Conservation (phyloP, 2,797 vertebrate species). For the Syngnathus rostellatus region DNA sequence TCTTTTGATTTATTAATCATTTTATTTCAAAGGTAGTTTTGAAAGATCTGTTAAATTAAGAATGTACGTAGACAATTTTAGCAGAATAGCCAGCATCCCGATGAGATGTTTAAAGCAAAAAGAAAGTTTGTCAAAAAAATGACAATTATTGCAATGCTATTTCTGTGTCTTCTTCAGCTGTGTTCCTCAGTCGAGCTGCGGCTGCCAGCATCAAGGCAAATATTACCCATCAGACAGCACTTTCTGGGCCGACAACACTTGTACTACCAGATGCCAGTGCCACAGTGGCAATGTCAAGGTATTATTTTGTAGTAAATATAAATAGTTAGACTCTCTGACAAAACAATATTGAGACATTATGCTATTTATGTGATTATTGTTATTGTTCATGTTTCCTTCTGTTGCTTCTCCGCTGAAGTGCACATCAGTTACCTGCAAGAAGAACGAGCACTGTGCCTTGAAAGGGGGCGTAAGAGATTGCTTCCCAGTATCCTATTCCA, state of each 20-base stretch:
- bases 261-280: conserved; percentile 15
- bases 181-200: conserved; percentile 16
- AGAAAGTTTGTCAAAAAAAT: no score
- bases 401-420: conserved; percentile 13
- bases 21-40: no score
- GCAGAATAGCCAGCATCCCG: no score
- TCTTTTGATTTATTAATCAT: no score
- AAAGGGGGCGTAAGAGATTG: conserved; percentile 17
- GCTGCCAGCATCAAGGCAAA: conserved; percentile 18
- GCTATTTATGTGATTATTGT: neutral
- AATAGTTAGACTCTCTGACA: neutral
- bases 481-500: conserved; percentile 16
- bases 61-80: no score
- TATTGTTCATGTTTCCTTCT: neutral
- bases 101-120: no score
- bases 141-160: neutral
- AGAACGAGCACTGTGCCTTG: conserved; percentile 20
- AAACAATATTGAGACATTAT: neutral
- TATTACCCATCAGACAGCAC: conserved; percentile 17
- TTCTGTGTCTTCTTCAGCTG: conserved; percentile 19
- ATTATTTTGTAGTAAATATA: neutral
- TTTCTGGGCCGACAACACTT: conserved; percentile 25
- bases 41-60: no score
- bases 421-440: conserved; percentile 3
- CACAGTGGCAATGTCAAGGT: conserved; percentile 3